Percentiles rank a stretch among this genome's conserved stretches.
Conservation (phyloP, 2,113 vertebrate species). For the Camelus bactrianus region DNA sequence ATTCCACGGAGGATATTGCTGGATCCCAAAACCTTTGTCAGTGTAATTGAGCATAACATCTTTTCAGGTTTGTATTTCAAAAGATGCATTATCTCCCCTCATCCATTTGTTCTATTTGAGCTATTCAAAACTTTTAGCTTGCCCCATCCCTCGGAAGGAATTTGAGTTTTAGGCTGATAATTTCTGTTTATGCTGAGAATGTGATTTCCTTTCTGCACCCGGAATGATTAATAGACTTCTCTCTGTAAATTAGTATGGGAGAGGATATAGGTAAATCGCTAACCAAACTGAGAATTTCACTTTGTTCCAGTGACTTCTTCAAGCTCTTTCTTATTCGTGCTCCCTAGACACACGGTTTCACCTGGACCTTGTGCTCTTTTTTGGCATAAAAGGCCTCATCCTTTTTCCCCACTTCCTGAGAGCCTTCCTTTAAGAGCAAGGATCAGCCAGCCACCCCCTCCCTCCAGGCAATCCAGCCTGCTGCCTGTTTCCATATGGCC, state of each 20-base stretch:
- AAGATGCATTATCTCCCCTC: conserved; percentile 86
- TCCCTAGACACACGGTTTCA: conserved; percentile 34
- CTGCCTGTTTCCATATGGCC: neutral
- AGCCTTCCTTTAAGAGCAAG: neutral
- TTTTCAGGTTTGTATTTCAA: conserved; percentile 87
- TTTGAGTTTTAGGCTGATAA: conserved; percentile 86
- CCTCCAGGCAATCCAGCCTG: no score
- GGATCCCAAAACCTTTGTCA: conserved; percentile 89
- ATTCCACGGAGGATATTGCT: conserved; percentile 85
- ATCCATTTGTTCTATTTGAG: conserved; percentile 84
- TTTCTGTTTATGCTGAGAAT: conserved; percentile 89
- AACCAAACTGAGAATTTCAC: conserved; percentile 85
- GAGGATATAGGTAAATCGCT: conserved; percentile 82
- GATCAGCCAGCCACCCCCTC: no score
- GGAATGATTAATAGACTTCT: conserved; percentile 88
- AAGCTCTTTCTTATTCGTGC: conserved; percentile 23
- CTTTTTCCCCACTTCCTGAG: neutral
- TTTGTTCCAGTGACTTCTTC: conserved; percentile 77
- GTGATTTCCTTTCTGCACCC: conserved; percentile 79
- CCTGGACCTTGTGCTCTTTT: neutral
- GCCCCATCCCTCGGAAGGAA: conserved; percentile 78
- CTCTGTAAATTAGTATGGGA: conserved; percentile 84
- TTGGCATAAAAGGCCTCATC: rapidly evolving
- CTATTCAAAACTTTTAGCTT: conserved; percentile 83
- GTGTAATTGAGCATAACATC: conserved; percentile 89